Base-by-base conservation (phyloP, 2,888 invertebrate genomes). In the Brenthis hecate region DNA sequence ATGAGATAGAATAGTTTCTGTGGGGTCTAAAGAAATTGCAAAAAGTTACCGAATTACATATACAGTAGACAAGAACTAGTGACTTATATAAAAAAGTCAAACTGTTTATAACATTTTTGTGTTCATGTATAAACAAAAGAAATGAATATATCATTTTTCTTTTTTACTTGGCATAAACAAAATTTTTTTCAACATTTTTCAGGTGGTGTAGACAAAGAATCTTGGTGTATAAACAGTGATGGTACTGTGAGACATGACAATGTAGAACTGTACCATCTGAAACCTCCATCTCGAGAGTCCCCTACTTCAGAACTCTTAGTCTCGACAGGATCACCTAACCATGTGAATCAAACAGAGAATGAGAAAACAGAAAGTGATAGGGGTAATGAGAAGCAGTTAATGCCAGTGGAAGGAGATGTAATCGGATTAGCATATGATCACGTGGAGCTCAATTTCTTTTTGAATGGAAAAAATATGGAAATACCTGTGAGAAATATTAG, bases 391-490 rank as follows among this genome's bases (percentile, higher is more conserved):
- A 82, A 78, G 47, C 73, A 78, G 56, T 88, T 82, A 77, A 94
- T 95, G 81, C 96, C 97, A 3, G 96, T 97, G 80, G 99, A 99
- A 90, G 99, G 99, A 36, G 99, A 99, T 85, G 95, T 98, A 66
- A 94, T 99, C 79, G 99, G 99, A 32, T 94, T 99, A 50, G 96
- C 98, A 0, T 99, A 97, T 85, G 99, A 99, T 85, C 99, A 99
- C 85, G 96, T 99, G 70, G 98, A 99, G 81, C 91, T 99, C 70
- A 98, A 98, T 85, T 98, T 99, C 92, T 99, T 95, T 87, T 91
- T 98, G 54, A 99, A 99, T 91, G 99, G 99, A 2, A 96, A 96
- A 81, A 95, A 96, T 79, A 93, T 98, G 81, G 97, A 98, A 78
- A 95, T 96, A 77, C 96, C 98, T 23, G 94, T 99, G 56, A 95